Evolutionary conservation across 1,140 invertebrate genomes (phyloP).

Genomic region (Drosophila malerkotliana): DNA sequence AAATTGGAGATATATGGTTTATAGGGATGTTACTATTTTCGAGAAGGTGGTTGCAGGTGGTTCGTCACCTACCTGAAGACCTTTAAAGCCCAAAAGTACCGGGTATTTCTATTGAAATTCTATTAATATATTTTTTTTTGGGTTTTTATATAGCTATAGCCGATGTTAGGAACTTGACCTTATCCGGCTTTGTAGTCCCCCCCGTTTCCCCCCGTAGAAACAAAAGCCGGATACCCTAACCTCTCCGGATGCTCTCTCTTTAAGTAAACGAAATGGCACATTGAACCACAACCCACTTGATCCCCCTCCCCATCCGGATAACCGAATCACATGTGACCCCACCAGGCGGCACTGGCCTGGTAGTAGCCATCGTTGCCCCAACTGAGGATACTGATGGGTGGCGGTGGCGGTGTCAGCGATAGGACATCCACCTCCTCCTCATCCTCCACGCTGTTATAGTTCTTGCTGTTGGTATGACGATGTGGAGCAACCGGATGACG

Average conservation of each 20-base stretch:
- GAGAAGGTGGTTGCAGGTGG: background rate
- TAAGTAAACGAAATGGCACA: conserved; percentile 79
- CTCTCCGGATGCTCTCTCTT: background rate
- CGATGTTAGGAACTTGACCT: conserved; percentile 8
- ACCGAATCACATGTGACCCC: conserved; percentile 62
- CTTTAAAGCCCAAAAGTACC: too few relatives aligned
- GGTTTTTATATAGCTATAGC: background rate
- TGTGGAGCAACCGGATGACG: conserved; percentile 2
- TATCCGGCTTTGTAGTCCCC: background rate
- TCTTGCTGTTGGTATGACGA: conserved; percentile 21
- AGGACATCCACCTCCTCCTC: conserved; percentile 51
- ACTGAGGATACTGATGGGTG: conserved; percentile 60
- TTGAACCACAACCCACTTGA: conserved; percentile 73
- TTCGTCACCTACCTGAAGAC: too few relatives aligned
- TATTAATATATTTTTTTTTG: too few relatives aligned
- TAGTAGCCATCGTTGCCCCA: conserved; percentile 73
- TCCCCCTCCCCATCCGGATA: background rate
- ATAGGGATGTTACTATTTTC: background rate
- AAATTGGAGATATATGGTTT: background rate
- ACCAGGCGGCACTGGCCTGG: conserved; percentile 67
- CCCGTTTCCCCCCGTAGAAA: too few relatives aligned
- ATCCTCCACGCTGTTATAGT: conserved; percentile 7
- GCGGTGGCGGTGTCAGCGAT: conserved; percentile 65
- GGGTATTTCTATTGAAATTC: too few relatives aligned
- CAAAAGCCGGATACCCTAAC: background rate